Conservation (phyloP, 1,140 invertebrate genomes). For the Cyphomyrmex costatus region DNA sequence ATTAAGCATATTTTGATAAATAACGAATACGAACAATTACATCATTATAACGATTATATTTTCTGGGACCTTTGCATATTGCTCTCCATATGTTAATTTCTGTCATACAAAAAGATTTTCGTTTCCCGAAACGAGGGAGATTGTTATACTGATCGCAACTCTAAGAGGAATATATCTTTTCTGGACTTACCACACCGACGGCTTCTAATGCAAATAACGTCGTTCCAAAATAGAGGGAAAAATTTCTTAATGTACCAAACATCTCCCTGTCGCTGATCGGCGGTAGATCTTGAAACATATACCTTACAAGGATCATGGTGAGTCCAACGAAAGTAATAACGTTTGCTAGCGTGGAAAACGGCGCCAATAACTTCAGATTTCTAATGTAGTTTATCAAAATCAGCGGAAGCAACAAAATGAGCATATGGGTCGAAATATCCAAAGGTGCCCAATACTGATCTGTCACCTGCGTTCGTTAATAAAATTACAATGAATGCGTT, state of each 20-base stretch:
- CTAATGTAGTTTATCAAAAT: slow-evolving; percentile 91
- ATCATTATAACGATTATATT: not conserved
- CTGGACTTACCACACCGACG: slow-evolving; percentile 92
- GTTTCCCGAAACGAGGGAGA: not conserved
- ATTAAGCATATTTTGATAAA: not conserved
- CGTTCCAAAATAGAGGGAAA: slow-evolving; percentile 94
- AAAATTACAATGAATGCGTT: slow-evolving; percentile 37
- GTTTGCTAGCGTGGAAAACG: slow-evolving; percentile 94
- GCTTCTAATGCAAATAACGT: slow-evolving; percentile 96
- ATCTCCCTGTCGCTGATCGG: slow-evolving; percentile 87
- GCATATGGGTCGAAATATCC: slow-evolving; percentile 87
- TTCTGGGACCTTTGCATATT: slow-evolving; percentile 30
- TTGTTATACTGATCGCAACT: not conserved
- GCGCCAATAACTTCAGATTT: slow-evolving; percentile 93
- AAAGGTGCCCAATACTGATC: slow-evolving; percentile 83
- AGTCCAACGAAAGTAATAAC: slow-evolving; percentile 90
- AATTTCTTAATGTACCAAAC: slow-evolving; percentile 87
- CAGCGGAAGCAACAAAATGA: slow-evolving; percentile 90
- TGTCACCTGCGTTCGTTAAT: slow-evolving; percentile 81
- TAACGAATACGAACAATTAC: not conserved
- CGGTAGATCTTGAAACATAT: slow-evolving; percentile 89
- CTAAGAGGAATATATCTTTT: slow-evolving; percentile 11
- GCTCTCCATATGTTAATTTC: slow-evolving; percentile 1
- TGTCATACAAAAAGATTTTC: not conserved
- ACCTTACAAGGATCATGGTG: slow-evolving; percentile 89